A percentile compares a stretch with the other conserved stretches of the same genome.
Evolutionary conservation across 2,888 invertebrate species (phyloP).

Genomic region (Gasteruption jaculator): DNA sequence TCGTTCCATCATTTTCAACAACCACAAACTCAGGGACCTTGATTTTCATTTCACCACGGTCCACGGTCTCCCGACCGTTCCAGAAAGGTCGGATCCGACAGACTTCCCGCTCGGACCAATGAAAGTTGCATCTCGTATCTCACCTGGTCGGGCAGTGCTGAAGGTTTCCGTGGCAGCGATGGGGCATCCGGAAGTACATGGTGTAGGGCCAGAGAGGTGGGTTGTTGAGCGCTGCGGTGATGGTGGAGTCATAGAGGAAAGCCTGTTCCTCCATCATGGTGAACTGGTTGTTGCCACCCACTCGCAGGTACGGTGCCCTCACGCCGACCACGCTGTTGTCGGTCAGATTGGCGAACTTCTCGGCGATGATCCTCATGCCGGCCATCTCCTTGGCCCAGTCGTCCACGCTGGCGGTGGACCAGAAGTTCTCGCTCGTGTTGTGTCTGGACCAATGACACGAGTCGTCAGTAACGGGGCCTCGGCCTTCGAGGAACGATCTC

Average conservation of each 20-base stretch:
- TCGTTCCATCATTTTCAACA: too few relatives aligned
- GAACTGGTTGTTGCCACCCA: slow-evolving; percentile 94
- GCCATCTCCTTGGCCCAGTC: slow-evolving; percentile 96
- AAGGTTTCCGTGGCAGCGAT: slow-evolving; percentile 87
- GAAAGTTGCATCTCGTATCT: slow-evolving; percentile 11
- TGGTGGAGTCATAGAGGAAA: slow-evolving; percentile 92
- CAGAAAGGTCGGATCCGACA: too few relatives aligned
- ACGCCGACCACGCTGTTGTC: slow-evolving; percentile 90
- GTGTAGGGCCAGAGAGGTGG: slow-evolving; percentile 98
- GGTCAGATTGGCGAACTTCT: slow-evolving; percentile 84
- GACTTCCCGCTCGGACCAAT: too few relatives aligned
- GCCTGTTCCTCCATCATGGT: slow-evolving; percentile 97
- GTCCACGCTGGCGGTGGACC: slow-evolving; percentile 88
- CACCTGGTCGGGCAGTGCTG: slow-evolving; percentile 83
- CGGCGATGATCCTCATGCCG: slow-evolving; percentile 85
- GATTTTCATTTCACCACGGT: too few relatives aligned
- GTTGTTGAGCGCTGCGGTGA: slow-evolving; percentile 85
- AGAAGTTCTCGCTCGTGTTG: slow-evolving; percentile 87
- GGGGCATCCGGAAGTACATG: slow-evolving; percentile 96
- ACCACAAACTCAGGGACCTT: too few relatives aligned
- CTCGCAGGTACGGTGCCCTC: slow-evolving; percentile 83
- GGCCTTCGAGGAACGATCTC: too few relatives aligned
- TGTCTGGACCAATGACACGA: too few relatives aligned
- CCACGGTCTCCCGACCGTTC: too few relatives aligned
- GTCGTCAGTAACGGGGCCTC: too few relatives aligned